Evolutionary conservation across 2,797 vertebrate species (phyloP).

Genomic region (Pipistrellus kuhlii): DNA sequence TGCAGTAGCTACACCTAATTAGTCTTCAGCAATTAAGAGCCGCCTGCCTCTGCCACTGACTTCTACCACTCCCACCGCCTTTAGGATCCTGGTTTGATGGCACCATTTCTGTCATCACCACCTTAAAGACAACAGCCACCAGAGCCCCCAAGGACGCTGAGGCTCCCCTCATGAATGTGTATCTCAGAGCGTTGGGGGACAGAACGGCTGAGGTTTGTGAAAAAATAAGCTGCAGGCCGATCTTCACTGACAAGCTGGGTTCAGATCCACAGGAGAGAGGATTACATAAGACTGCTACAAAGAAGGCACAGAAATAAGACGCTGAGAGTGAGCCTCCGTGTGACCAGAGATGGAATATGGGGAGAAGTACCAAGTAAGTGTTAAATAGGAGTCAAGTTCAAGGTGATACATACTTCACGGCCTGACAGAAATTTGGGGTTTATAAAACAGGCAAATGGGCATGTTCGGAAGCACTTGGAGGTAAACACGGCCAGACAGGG

Average conservation of each 20-base stretch:
- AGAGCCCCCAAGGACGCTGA: not conserved
- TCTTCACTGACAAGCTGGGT: not conserved
- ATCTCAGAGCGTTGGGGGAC: not conserved
- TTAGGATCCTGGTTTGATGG: not conserved
- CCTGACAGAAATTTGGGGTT: slow-evolving; percentile 14
- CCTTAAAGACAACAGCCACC: not conserved
- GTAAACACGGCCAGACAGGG: not conserved
- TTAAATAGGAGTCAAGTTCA: not conserved
- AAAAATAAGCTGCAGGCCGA: not conserved
- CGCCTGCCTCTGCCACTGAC: not conserved
- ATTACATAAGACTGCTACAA: not conserved
- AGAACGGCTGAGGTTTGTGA: not conserved
- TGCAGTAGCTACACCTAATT: not conserved
- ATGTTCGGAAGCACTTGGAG: not conserved
- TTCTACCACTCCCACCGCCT: not conserved
- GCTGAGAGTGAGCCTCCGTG: not conserved
- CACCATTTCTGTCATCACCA: not conserved
- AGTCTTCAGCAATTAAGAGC: not conserved
- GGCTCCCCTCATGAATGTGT: not conserved
- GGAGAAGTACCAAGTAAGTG: not conserved
- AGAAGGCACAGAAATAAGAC: slow-evolving; percentile 21
- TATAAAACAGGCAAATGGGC: slow-evolving; percentile 1
- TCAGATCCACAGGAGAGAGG: not conserved
- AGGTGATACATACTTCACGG: not conserved
- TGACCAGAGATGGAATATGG: not conserved